Base-by-base conservation (phyloP, 1,140 invertebrate genomes). In the Drosophila equinoxialis region DNA sequence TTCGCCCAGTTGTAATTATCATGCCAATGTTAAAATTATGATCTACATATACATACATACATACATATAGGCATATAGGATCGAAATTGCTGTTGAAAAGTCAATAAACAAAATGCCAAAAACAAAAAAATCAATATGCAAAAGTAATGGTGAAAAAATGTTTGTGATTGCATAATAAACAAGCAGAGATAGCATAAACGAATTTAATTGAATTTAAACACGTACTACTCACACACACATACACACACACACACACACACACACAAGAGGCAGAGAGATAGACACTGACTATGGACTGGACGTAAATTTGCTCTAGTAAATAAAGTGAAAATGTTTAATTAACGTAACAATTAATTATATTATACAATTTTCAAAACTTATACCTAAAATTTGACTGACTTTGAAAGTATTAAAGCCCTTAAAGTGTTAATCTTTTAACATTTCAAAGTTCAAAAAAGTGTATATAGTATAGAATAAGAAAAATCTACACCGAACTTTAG, bases 101-200 rank as follows among this genome's bases (percentile, higher is more conserved):
- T 68, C 69, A 87, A 87, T 86, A 87, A 89, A 74, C 84, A 86
- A 86, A 74, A 69, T 75, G 75, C 83, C 73, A 87, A 89, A 30
- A 30, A 30, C 30, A 30, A 30, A 30, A 30, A 30, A 79, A 74
- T 79, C 72, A 79, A 86, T 89, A 79, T 74, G 84, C 70, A 75
- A 87, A 83, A 66, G 30, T 48, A 48, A 51, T 39, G 79, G 42
- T 77, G 67, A 81, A 72, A 30, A 82, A 68, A 76, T 78, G 61
- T 65, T 42, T 73, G 75, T 79, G 82, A 85, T 86, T 86, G 80
- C 83, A 86, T 86, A 86, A 86, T 86, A 89, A 87, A 86, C 82
- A 74, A 71, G 48, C 66, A 23, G 35, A 60, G 55, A 58, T 20
- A 68, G 68, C 75, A 87, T 74, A 73, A 75, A 82, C 79, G 68